These are phyloP conservation scores for Drosophila ustulata DNA, from an alignment of 2,888 invertebrate species.

Conservation along the genomic window DNA sequence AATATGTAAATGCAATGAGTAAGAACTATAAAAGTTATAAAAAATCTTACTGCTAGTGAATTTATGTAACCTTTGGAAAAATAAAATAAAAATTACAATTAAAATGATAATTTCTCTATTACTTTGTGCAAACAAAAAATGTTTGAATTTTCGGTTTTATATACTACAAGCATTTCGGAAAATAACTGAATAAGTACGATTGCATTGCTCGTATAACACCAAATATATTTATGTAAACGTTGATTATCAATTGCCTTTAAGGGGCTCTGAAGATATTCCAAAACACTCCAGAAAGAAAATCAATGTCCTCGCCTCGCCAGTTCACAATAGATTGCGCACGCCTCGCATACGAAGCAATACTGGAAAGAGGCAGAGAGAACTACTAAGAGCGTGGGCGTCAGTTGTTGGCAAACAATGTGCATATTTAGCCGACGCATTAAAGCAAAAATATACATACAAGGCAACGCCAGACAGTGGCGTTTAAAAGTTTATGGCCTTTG, in stretches of 20 bases:
- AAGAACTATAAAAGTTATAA: too few relatives aligned
- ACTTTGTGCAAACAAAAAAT: too few relatives aligned
- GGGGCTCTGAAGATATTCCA: not conserved
- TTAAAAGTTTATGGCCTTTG: conserved; percentile 67
- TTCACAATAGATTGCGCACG: conserved; percentile 5
- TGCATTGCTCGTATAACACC: not conserved
- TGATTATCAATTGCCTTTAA: not conserved
- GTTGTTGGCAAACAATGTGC: conserved; percentile 65
- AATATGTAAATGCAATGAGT: too few relatives aligned
- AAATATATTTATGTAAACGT: not conserved
- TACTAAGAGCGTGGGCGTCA: conserved; percentile 43
- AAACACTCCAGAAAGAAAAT: not conserved
- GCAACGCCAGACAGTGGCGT: conserved; percentile 57
- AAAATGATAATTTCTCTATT: too few relatives aligned
- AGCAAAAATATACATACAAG: conserved; percentile 48
- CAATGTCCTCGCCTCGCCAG: not conserved
- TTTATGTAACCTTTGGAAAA: too few relatives aligned
- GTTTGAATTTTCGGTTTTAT: too few relatives aligned
- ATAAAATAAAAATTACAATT: too few relatives aligned
- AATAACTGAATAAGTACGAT: too few relatives aligned
- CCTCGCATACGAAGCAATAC: conserved; percentile 25
- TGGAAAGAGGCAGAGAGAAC: not conserved
- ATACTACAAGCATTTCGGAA: too few relatives aligned
- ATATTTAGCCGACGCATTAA: conserved; percentile 72
- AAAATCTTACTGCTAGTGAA: too few relatives aligned